Base-by-base conservation (phyloP, 1,140 invertebrate species). In the Calephelis nemesis region DNA sequence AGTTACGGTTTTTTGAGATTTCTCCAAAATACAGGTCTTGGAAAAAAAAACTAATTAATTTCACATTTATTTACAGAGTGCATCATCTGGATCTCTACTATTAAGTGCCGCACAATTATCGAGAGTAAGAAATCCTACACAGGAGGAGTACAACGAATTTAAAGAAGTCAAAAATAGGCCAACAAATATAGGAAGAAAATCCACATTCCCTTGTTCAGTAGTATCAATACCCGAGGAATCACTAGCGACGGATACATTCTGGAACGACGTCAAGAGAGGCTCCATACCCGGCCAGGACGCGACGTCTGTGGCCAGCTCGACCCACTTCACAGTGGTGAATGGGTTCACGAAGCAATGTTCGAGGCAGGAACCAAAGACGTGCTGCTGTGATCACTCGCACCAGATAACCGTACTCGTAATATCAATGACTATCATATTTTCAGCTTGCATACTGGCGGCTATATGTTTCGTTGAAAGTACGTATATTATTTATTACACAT, bases 311-410 rank as follows among this genome's bases (percentile, higher is more conserved):
- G 96, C 96, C 42, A 96, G 96, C 85, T 97, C 96, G 68, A 97
- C 96, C 67, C 96, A 97, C 87, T 97, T 97, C 82, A 97, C 96
- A 6, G 95, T 97, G 50, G 94, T 97, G 58, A 96, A 96, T 81
- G 95, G 96, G 12, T 94, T 96, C 77, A 94, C 94, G 48, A 94
- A 94, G 87, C 94, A 95, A 54, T 79, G 88, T 9, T 63, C 82
- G 12, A 84, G 75, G 54, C 92, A 91, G 70, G 89, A 86, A 67
- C 75, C 76, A 9, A 92, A 92, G 68, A 93, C 95, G 69, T 95
- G 95, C 73, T 95, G 94, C 83, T 96, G 96, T 87, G 93, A 94
- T 75, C 95, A 95, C 54, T 94, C 93, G 65, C 95, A 96, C 77
- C 95, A 96, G 83, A 94, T 97, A 64, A 96, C 95, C 39, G 95